Conservation (phyloP, 2,113 vertebrate genomes). For the Eulemur rufifrons region DNA sequence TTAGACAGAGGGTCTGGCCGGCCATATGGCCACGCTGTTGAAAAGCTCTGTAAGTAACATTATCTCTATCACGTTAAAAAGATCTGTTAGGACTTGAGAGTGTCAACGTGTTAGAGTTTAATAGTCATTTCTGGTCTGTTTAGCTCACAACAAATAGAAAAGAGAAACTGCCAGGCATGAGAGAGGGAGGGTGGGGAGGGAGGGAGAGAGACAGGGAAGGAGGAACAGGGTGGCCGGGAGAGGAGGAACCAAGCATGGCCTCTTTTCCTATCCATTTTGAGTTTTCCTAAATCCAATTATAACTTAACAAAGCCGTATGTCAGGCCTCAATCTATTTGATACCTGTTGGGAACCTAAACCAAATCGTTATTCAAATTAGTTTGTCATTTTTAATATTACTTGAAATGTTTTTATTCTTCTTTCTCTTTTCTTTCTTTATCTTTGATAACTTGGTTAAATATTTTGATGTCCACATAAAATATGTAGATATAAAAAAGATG, state of each 20-base stretch:
- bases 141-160: constrained; percentile 33
- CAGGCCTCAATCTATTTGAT: background rate
- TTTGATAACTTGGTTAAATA: constrained; percentile 31
- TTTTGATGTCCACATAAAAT: constrained; percentile 39
- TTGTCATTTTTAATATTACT: constrained; percentile 52
- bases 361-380: background rate
- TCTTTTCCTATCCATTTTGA: background rate
- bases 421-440: background rate
- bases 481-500: constrained; percentile 22
- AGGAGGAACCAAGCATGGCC: background rate
- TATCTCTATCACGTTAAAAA: constrained; percentile 40
- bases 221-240: background rate
- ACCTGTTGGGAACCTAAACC: background rate
- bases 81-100: constrained; percentile 32
- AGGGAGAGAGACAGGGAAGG: background rate
- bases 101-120: background rate
- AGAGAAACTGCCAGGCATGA: constrained; percentile 14
- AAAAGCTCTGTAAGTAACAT: constrained; percentile 57
- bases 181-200: background rate
- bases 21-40: constrained; percentile 23
- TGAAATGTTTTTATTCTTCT: background rate
- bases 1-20: constrained; percentile 28
- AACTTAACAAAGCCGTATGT: background rate
- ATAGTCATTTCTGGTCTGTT: constrained; percentile 39
- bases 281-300: background rate